Percentiles rank a stretch among this genome's conserved stretches.
Evolutionary conservation across 64 coral and sea anemone species (phyloP).

Genomic region (Acropora tenuis): DNA sequence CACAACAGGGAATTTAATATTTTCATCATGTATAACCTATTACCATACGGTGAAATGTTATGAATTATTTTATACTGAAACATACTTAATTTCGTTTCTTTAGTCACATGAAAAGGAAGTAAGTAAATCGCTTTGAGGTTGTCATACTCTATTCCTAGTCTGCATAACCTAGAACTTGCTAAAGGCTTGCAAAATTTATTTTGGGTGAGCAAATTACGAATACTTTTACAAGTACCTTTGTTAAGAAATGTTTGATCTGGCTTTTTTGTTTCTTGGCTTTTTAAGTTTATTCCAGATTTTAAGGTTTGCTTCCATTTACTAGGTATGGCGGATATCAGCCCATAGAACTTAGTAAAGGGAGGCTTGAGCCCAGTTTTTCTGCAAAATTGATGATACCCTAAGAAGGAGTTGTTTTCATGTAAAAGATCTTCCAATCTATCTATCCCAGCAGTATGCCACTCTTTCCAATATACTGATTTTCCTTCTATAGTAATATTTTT

Average conservation of each 20-base stretch:
- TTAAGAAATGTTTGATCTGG: neutral
- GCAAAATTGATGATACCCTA: too few species aligned
- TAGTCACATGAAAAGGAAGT: constrained; percentile 28
- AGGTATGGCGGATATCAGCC: too few species aligned
- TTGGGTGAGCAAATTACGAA: neutral
- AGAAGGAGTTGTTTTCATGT: too few species aligned
- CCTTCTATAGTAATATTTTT: too few species aligned
- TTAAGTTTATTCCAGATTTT: neutral
- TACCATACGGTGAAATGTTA: constrained; percentile 28
- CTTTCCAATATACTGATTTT: too few species aligned
- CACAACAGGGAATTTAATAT: neutral
- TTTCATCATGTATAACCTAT: constrained; percentile 26
- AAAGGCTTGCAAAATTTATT: neutral
- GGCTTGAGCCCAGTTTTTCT: too few species aligned
- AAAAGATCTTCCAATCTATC: too few species aligned
- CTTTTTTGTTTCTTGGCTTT: neutral
- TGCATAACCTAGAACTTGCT: constrained; percentile 2
- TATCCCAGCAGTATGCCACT: too few species aligned
- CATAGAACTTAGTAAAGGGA: too few species aligned
- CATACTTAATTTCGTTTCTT: constrained; percentile 20
- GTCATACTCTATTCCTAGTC: constrained; percentile 6
- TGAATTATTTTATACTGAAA: constrained; percentile 42
- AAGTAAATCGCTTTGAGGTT: constrained; percentile 2
- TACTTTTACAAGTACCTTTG: neutral
- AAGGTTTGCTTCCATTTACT: neutral